Conservation (phyloP, 2,113 vertebrate species). For the Macquaria australasica region DNA sequence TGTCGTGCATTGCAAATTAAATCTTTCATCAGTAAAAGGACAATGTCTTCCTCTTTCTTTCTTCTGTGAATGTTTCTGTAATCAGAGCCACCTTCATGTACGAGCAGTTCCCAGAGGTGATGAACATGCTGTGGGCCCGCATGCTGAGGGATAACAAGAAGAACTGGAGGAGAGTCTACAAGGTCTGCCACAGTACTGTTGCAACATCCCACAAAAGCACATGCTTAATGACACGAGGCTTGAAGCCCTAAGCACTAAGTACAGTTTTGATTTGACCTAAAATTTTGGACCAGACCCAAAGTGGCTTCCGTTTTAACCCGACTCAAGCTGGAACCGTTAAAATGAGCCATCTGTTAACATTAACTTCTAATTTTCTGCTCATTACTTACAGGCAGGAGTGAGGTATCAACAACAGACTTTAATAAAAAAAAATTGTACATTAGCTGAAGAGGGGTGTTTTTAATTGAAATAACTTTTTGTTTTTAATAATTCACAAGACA, state of each 20-base stretch:
- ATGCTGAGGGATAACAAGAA: conserved; percentile 99
- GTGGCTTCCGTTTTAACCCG: neutral
- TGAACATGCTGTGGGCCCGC: conserved; percentile 98
- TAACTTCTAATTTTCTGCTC: neutral
- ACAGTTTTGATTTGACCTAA: conserved; percentile 17
- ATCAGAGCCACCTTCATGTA: conserved; percentile 97
- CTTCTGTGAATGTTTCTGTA: conserved; percentile 15
- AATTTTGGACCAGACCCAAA: neutral
- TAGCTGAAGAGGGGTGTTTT: neutral
- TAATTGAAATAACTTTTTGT: neutral
- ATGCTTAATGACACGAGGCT: conserved; percentile 1
- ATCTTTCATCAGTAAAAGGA: neutral
- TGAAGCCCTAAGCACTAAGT: neutral
- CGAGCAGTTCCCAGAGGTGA: conserved; percentile 98
- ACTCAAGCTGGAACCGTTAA: neutral
- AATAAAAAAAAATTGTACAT: neutral
- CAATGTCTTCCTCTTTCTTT: neutral
- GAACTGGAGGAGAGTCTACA: conserved; percentile 99
- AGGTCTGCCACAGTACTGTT: conserved; percentile 84
- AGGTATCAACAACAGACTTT: neutral
- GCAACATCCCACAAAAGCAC: conserved; percentile 13
- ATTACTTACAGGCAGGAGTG: neutral
- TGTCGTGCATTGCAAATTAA: neutral
- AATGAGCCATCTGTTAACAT: conserved; percentile 3
- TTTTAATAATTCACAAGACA: neutral